Evolutionary conservation across 2,888 invertebrate genomes (phyloP), one percentile per base, ranked within the genome.

Genomic region (Nymphalis polychloros): DNA sequence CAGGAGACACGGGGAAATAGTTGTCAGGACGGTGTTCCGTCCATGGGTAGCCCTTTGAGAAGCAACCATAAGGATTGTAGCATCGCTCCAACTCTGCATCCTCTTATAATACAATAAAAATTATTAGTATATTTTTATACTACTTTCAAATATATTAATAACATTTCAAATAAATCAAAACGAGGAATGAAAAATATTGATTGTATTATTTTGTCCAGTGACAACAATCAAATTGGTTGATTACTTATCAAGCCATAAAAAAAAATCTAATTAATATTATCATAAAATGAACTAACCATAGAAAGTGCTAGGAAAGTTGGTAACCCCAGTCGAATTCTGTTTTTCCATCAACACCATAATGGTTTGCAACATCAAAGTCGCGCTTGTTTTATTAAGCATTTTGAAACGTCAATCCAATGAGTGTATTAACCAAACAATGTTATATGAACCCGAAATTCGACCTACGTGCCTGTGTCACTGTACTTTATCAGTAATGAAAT

Each of bases 21-120:
- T 96, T 96, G 65, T 97, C 96, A 27, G 97, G 97, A 35, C 97
- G 93, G 67, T 95, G 94, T 74, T 95, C 95, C 0, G 96, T 95
- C 97, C 97, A 97, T 0, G 97, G 97, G 46, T 94, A 93, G 17
- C 94, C 94, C 69, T 96, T 94, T 62, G 96, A 95, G 83, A 97
- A 97, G 82, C 97, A 97, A 5, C 97, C 97, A 76, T 96, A 97
- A 0, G 94, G 94, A 0, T 95, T 95, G 84, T 95, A 97, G 84
- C 97, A 97, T 78, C 94, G 93, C 77, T 92, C 91, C 60, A 94
- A 79, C 76, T 94, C 94, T 63, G 81, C 81, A 72, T 91, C 90
- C 76, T 90, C 90, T 92, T 78, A 69, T 78, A 80, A 69, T 72
- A 73, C 71, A 73, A 62, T 35, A 62, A 49, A 41, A 66, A 59